Percentiles rank a stretch among this genome's conserved stretches.
phyloP scores from a whole-genome alignment of 2,797 vertebrate genomes.

The Champsocephalus esox region DNA sequence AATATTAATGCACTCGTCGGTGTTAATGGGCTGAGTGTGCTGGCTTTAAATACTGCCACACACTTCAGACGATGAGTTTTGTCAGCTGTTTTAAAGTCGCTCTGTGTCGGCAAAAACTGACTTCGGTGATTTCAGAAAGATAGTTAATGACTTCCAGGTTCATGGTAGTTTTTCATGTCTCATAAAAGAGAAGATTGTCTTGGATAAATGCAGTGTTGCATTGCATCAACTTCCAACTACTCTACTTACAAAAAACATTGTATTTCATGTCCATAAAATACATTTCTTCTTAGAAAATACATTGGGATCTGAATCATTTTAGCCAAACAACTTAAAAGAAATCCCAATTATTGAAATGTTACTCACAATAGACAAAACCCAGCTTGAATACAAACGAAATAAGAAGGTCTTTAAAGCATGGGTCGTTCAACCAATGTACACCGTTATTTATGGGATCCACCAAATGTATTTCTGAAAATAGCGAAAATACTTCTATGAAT shows the following conservation, averaged over 20 bases:
- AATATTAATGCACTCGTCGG: conserved; percentile 43
- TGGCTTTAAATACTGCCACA: conserved; percentile 1
- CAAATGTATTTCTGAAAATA: too few species aligned
- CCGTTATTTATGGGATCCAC: too few species aligned
- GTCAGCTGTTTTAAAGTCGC: conserved; percentile 28
- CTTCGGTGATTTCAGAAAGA: conserved; percentile 5
- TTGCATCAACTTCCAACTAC: neutral
- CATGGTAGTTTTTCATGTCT: neutral
- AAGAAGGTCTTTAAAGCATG: conserved; percentile 8
- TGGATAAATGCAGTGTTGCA: neutral
- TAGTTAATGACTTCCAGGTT: neutral
- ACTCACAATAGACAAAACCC: neutral
- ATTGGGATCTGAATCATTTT: neutral
- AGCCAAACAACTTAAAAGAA: neutral
- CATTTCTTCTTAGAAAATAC: neutral
- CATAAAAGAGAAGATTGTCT: neutral
- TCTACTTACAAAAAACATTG: neutral
- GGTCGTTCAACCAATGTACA: too few species aligned
- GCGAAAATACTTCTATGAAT: too few species aligned
- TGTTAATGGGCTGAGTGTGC: conserved; percentile 37
- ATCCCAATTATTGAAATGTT: neutral
- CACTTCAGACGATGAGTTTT: conserved; percentile 34
- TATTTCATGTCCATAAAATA: neutral
- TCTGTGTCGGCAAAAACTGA: conserved; percentile 5
- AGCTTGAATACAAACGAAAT: neutral